These are phyloP conservation scores for Cerastoderma edule DNA, from an alignment of 2,888 invertebrate species.

Conservation along the genomic window DNA sequence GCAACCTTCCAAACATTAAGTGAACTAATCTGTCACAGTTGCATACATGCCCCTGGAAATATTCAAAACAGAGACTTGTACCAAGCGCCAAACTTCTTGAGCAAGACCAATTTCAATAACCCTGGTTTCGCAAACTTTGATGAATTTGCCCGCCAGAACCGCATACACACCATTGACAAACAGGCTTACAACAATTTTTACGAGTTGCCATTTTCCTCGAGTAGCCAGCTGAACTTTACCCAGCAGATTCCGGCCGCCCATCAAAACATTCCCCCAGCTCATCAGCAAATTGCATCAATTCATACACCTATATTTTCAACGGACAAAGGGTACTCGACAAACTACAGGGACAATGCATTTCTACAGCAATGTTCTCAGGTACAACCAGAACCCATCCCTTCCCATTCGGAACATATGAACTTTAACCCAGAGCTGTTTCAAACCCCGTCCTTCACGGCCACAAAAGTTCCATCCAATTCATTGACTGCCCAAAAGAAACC, in stretches of 20 bases:
- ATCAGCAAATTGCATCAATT: background rate
- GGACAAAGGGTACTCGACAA: slow-evolving; percentile 13
- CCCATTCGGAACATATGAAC: background rate
- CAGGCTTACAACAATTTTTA: slow-evolving; percentile 17
- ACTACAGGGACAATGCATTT: slow-evolving; percentile 2
- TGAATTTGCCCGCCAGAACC: background rate
- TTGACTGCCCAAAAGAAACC: slow-evolving; percentile 1
- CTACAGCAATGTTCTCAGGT: background rate
- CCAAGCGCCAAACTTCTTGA: slow-evolving; percentile 9
- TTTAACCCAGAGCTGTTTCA: slow-evolving; percentile 18
- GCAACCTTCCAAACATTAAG: slow-evolving; percentile 6
- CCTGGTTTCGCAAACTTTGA: slow-evolving; percentile 13
- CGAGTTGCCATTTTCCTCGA: slow-evolving; percentile 10
- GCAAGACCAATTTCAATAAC: slow-evolving; percentile 18
- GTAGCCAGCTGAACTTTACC: slow-evolving; percentile 15
- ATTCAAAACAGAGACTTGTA: slow-evolving; percentile 11
- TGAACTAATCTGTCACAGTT: slow-evolving; percentile 18
- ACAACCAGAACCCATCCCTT: background rate
- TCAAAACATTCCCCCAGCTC: slow-evolving; percentile 16
- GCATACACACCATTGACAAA: background rate
- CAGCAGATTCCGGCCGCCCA: slow-evolving; percentile 17
- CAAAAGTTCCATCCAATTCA: slow-evolving; percentile 3
- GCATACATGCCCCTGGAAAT: slow-evolving; percentile 15
- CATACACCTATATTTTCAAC: slow-evolving; percentile 9
- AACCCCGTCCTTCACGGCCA: background rate